Evolutionary conservation across 2,797 vertebrate genomes (phyloP).

Genomic region (Enteromius trimaculatus): DNA sequence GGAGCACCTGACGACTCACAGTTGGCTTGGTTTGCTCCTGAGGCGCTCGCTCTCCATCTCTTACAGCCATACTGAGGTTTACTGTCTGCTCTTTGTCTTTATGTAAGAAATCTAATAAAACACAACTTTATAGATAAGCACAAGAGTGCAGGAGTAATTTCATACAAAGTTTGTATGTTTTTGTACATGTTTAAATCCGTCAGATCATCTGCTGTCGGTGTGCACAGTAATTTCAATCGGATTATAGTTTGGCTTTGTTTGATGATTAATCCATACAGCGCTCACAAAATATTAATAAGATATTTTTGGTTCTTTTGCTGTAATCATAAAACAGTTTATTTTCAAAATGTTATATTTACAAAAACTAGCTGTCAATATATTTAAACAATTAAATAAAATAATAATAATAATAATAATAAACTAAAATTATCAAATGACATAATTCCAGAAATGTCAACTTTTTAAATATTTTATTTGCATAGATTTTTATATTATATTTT

Average conservation of each 20-base stretch:
- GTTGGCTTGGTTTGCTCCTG: not conserved
- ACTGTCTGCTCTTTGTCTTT: not conserved
- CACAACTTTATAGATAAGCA: not conserved
- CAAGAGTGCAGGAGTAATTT: not conserved
- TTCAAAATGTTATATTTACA: not conserved
- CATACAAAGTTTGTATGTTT: too few relatives aligned
- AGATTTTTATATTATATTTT: too few relatives aligned
- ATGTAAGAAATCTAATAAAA: not conserved
- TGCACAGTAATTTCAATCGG: conserved; percentile 3
- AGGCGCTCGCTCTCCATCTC: not conserved
- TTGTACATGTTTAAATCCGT: too few relatives aligned
- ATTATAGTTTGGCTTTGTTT: not conserved
- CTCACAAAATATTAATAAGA: not conserved
- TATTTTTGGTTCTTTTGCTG: not conserved
- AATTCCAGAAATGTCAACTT: not conserved
- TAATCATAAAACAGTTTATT: too few relatives aligned
- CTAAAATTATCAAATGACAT: not conserved
- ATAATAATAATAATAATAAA: not conserved
- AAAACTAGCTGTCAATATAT: not conserved
- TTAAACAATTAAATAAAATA: not conserved
- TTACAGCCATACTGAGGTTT: not conserved
- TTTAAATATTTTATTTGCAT: too few relatives aligned
- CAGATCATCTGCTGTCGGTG: too few relatives aligned
- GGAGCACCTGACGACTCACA: conserved; percentile 39
- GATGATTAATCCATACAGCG: not conserved